Conservation (phyloP, 2,113 vertebrate genomes). For the Ovis aries region ARS-UI_Ramb_v3.0 NC_056068.1:46212001-46212500, state of each 20-base stretch:
- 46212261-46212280: not conserved
- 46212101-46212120: not conserved
- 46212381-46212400: not conserved
- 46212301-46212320: not conserved
- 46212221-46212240: not conserved
- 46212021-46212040: not conserved
- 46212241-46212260: not conserved
- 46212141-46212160: not conserved
- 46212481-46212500: not conserved
- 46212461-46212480: not conserved
- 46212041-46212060: not conserved
- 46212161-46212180: not conserved
- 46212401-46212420: not conserved
- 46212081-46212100: not conserved
- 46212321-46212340: not conserved
- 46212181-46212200: not conserved
- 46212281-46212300: not conserved
- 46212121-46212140: not conserved
- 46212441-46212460: not conserved
- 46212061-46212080: not conserved
- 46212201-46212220: not conserved
- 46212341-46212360: not conserved
- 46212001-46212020: not conserved
- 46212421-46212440: not conserved
- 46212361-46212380: not conserved